Base-by-base conservation (phyloP, 2,888 invertebrate species). In the Nycteola revayana region DNA sequence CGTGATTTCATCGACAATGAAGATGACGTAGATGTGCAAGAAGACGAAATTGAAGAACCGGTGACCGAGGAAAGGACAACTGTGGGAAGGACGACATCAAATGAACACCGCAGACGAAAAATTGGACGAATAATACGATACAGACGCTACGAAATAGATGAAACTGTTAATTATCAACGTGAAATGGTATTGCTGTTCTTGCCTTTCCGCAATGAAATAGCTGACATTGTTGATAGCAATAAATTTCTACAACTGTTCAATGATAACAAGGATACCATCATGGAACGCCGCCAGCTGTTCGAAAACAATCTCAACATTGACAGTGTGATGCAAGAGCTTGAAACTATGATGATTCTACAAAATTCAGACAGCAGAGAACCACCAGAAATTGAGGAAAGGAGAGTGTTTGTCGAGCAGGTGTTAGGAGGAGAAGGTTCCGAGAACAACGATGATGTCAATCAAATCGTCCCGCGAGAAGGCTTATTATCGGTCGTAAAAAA, bases 131-230 rank as follows among this genome's bases (percentile, higher is more conserved):
- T 76, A 8, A 71, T 76, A 36, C 42, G 75, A 36, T 76, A 71
- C 34, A 30, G 65, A 8, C 60, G 65, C 42, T 77, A 73, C 27
- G 67, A 76, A 52, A 67, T 73, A 49, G 49, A 49, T 29, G 27
- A 48, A 8, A 45, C 72, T 41, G 60, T 36, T 32, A 55, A 77
- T 24, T 78, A 75, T 57, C 61, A 32, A 32, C 45, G 73, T 27
- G 73, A 72, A 36, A 73, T 75, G 68, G 69, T 72, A 18, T 29
- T 46, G 10, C 43, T 78, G 29, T 64, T 74, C 39, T 9, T 72
- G 36, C 73, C 72, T 28, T 77, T 78, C 55, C 34, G 42, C 35
- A 57, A 49, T 64, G 75, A 79, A 68, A 57, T 68, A 27, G 35
- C 28, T 22, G 71, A 77, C 17, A 51, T 79, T 58, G 14, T 76